Evolutionary conservation across 2,888 invertebrate genomes (phyloP), one percentile per base, ranked within the genome.

Genomic region (Tubulanus polymorphus): DNA sequence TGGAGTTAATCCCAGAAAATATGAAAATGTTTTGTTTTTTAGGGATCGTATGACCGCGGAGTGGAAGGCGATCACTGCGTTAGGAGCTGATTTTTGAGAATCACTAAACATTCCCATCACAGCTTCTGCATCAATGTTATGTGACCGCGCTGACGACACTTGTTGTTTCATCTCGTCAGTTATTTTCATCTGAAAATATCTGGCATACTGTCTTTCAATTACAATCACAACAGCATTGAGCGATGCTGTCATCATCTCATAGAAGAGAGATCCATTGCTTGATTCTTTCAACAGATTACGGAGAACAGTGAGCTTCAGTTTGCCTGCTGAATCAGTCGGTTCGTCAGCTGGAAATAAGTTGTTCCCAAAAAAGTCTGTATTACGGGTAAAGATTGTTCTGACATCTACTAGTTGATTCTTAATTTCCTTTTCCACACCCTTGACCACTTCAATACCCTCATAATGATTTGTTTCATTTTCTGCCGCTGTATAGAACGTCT

Each of bases 201-300:
- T 25, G 27, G 35, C 47, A 45, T 55, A 55, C 52, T 52, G 56
- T 10, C 47, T 35, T 23, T 55, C 47, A 20, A 55, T 51, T 1
- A 53, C 56, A 26, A 3, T 23, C n/a, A 20, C 5, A 8, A 27
- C 27, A 3, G 48, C 28, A 8, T 5, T 27, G 26, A 48, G 48
- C 8, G n/a, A n/a, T 8, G 5, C 28, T n/a, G 5, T 27, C 18
- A 48, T 18, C 8, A 20, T 6, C 3, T 48, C 28, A 6, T 5
- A 8, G 27, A 48, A 48, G 41, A n/a, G n/a, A n/a, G n/a, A n/a
- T n/a, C n/a, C n/a, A n/a, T n/a, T n/a, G n/a, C n/a, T n/a, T n/a
- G n/a, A n/a, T n/a, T n/a, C n/a, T n/a, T n/a, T n/a, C n/a, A n/a
- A n/a, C n/a, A n/a, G n/a, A n/a, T n/a, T n/a, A n/a, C n/a, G n/a